Evolutionary conservation across 2,797 vertebrate species (phyloP), one percentile per base, ranked within the genome.

Genomic region (Avahi laniger): DNA sequence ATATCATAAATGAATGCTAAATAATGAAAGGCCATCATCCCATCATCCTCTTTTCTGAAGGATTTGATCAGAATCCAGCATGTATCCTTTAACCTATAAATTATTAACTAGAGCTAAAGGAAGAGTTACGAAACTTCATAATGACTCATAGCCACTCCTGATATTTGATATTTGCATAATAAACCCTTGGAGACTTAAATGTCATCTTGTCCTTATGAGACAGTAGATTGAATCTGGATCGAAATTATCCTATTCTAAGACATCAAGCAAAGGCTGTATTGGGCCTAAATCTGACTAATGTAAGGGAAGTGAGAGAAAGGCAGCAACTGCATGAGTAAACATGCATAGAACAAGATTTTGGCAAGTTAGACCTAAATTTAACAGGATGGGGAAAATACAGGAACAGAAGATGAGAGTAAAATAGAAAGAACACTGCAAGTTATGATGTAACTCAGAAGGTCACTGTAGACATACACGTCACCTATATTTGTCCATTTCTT

Each of bases 101-200:
- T 97, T 97, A 95, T 95, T 97, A 93, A 96, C 61, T 85, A 92
- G 87, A 80, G 59, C 75, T 93, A 96, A 96, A 93, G 96, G 67
- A 63, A 96, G 54, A 92, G 87, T 91, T 67, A 73, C 46, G 38
- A 96, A 93, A 91, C 89, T 95, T 97, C 69, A 70, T 20, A 91
- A 69, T 91, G 84, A 93, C 85, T 96, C 87, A 89, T 52, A 78
- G 38, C 70, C 26, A 80, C 38, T 97, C 35, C 12, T 50, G 84
- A 96, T 85, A 85, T 94, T 93, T 96, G 22, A 90, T 93, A 95
- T 95, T 96, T 96, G 59, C 72, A 89, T 94, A 93, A 93, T 94
- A 94, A 96, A 85, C n/a, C 70, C 43, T 38, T 88, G 30, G 67
- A 72, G 50, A 61, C 70, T 93, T 85, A 96, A 91, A 92, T 94